A percentile compares a stretch with the other conserved stretches of the same genome.
phyloP scores from a whole-genome alignment of 1,140 invertebrate genomes.

The Conus ventricosus region DNA sequence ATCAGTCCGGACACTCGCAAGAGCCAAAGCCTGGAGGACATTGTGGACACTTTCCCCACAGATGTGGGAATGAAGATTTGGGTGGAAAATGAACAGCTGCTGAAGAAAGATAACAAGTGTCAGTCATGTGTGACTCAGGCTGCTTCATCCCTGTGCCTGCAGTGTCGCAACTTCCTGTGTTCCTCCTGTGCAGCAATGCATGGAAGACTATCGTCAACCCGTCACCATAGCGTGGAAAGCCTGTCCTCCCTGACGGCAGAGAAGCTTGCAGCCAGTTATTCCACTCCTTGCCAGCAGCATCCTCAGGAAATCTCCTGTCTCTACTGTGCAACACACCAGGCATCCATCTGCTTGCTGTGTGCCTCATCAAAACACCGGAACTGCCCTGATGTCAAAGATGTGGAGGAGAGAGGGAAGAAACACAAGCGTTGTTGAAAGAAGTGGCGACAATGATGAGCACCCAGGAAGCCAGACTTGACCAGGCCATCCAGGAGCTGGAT shows the following conservation, averaged over 20 bases:
- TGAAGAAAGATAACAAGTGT: neutral
- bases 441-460: neutral
- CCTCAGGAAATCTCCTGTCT: neutral
- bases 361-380: neutral
- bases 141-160: neutral
- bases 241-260: neutral
- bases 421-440: neutral
- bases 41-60: neutral
- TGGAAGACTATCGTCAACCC: neutral
- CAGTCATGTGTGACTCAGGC: neutral
- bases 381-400: neutral
- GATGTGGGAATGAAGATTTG: neutral
- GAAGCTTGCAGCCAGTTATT: neutral
- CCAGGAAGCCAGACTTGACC: neutral
- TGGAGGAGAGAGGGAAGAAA: neutral
- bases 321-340: neutral
- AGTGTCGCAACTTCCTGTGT: neutral
- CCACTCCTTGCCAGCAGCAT: neutral
- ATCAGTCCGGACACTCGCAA: neutral
- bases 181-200: neutral
- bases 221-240: neutral
- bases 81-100: neutral
- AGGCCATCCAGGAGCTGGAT: neutral
- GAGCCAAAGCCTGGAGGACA: neutral
- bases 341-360: neutral